Evolutionary conservation across 92 coral and sea anemone species (phyloP).

Genomic region (Galaxea fascicularis): DNA sequence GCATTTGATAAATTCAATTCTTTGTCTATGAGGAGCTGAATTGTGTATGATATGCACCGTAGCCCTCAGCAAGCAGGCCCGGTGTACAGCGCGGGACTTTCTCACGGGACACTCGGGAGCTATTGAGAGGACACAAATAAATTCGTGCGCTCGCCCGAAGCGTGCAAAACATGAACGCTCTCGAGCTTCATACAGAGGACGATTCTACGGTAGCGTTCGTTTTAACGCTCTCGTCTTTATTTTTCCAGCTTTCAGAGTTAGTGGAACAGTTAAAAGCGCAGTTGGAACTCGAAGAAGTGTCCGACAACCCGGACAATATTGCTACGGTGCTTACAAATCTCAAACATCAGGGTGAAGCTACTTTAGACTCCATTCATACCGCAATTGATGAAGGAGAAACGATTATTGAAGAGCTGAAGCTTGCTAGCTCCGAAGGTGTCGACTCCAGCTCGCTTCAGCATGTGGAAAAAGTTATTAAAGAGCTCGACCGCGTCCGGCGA

Average conservation of each 20-base stretch:
- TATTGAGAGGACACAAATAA: not conserved
- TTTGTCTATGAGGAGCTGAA: not conserved
- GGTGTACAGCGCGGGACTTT: slow-evolving; percentile 6
- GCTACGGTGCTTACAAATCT: slow-evolving; percentile 93
- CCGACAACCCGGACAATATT: slow-evolving; percentile 98
- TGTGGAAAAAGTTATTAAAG: slow-evolving; percentile 96
- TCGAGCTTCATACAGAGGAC: slow-evolving; percentile 34
- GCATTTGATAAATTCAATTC: slow-evolving; percentile 20
- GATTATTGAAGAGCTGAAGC: slow-evolving; percentile 91
- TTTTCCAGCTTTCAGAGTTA: slow-evolving; percentile 85
- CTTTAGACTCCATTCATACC: slow-evolving; percentile 91
- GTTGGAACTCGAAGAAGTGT: slow-evolving; percentile 94
- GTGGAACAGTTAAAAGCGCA: slow-evolving; percentile 95
- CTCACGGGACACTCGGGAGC: not conserved
- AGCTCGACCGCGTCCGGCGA: slow-evolving; percentile 88
- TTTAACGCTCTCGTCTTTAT: slow-evolving; percentile 44
- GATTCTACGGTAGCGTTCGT: slow-evolving; percentile 52
- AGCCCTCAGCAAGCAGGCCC: slow-evolving; percentile 10
- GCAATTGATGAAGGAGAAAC: slow-evolving; percentile 97
- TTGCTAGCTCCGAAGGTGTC: slow-evolving; percentile 89
- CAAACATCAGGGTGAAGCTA: slow-evolving; percentile 96
- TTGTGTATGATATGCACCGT: slow-evolving; percentile 1
- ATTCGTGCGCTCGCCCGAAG: not conserved
- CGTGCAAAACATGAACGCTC: slow-evolving; percentile 29
- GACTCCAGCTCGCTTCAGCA: slow-evolving; percentile 94